Evolutionary conservation across 2,888 invertebrate species (phyloP).

Genomic region (Icerya purchasi): DNA sequence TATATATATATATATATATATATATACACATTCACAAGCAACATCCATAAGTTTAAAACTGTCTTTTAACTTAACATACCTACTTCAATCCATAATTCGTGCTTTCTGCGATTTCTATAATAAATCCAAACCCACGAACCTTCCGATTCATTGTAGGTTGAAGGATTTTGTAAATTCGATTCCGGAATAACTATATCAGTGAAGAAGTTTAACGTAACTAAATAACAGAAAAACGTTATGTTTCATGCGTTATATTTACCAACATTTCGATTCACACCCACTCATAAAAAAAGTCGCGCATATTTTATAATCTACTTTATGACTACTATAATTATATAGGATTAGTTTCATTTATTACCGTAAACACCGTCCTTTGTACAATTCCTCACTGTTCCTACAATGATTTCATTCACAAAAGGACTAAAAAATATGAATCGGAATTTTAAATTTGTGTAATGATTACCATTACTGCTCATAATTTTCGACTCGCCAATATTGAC

Average conservation of each 20-base stretch:
- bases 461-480: neutral
- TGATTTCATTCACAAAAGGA: neutral
- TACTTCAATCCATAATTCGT: neutral
- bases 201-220: neutral
- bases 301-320: no score
- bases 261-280: no score
- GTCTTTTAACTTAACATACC: neutral
- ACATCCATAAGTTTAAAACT: no score
- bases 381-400: neutral
- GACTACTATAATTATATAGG: no score
- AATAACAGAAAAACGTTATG: neutral
- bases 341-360: neutral
- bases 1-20: neutral
- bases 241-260: neutral
- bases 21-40: no score
- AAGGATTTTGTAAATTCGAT: neutral
- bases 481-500: neutral
- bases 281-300: no score
- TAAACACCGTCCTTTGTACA: neutral
- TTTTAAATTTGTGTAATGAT: neutral
- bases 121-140: neutral
- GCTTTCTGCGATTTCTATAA: neutral
- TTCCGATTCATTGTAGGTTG: neutral
- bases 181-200: neutral
- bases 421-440: neutral